Conservation (phyloP, 1,140 invertebrate genomes). For the Hycleus cichorii region DNA sequence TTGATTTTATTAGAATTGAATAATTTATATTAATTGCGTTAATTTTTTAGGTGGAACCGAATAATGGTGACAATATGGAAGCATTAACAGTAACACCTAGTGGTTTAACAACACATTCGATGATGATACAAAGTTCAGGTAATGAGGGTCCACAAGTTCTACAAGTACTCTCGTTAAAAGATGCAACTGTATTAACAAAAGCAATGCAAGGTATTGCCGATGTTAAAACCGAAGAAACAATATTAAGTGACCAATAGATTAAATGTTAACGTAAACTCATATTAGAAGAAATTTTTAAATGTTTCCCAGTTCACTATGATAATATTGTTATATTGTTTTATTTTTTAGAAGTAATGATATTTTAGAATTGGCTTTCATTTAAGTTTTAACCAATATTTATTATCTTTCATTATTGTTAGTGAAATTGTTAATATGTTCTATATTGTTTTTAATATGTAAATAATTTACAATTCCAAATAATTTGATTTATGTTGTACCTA, state of each 20-base stretch:
- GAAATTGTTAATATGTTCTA: no score
- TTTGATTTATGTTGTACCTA: neutral
- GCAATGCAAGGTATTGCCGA: conserved; percentile 59
- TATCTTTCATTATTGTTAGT: neutral
- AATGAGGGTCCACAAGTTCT: conserved; percentile 67
- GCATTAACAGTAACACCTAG: conserved; percentile 60
- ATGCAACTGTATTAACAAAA: conserved; percentile 69
- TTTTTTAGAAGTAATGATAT: conserved; percentile 4
- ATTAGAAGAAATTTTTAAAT: neutral
- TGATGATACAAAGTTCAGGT: conserved; percentile 66
- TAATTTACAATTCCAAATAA: conserved; percentile 1
- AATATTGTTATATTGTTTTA: conserved; percentile 4
- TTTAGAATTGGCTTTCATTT: conserved; percentile 5
- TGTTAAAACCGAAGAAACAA: conserved; percentile 42
- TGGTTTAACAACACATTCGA: conserved; percentile 59
- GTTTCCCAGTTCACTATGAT: neutral
- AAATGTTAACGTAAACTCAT: neutral
- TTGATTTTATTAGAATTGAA: neutral
- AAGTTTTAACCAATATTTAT: neutral
- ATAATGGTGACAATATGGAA: conserved; percentile 55
- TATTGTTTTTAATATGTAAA: no score
- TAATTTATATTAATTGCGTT: neutral
- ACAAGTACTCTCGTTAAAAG: conserved; percentile 74
- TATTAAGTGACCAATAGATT: conserved; percentile 39
- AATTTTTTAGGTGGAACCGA: conserved; percentile 53